Conservation (phyloP, 2,797 vertebrate genomes). For the Diplodus puntazzo region DNA sequence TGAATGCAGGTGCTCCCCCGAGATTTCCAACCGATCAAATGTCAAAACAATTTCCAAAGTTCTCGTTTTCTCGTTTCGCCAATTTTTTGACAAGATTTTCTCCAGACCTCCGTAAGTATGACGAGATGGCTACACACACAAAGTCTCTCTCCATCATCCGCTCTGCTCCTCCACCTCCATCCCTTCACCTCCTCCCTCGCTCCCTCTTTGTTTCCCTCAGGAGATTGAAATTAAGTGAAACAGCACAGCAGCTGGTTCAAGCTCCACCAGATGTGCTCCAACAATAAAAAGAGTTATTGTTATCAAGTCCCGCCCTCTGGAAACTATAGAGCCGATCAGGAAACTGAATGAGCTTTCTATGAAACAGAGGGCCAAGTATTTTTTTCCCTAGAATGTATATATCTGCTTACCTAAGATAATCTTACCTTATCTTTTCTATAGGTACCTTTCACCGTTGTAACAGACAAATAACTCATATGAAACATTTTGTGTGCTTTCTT, state of each 20-base stretch:
- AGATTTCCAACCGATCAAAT: conserved; percentile 1
- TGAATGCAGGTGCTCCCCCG: conserved; percentile 12
- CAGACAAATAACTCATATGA: background rate
- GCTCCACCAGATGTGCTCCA: conserved; percentile 70
- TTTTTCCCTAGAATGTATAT: conserved; percentile 12
- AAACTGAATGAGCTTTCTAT: conserved; percentile 19
- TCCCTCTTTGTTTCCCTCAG: conserved; percentile 48
- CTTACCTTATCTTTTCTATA: conserved; percentile 5
- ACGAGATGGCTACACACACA: conserved; percentile 18
- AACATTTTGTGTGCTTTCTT: no score
- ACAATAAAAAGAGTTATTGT: conserved; percentile 71
- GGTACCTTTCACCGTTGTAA: background rate
- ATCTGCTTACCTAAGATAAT: conserved; percentile 1
- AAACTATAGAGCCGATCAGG: conserved; percentile 20
- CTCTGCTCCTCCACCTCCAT: conserved; percentile 24
- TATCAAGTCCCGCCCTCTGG: conserved; percentile 44
- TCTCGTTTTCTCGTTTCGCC: conserved; percentile 12
- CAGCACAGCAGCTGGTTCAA: conserved; percentile 56
- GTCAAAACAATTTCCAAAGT: conserved; percentile 27
- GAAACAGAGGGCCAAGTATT: background rate
- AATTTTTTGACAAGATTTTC: conserved; percentile 23
- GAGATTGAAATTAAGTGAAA: conserved; percentile 51
- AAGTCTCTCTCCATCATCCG: conserved; percentile 29
- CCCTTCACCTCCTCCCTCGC: conserved; percentile 17
- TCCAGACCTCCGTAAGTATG: conserved; percentile 27